Base-by-base conservation (phyloP, 2,797 vertebrate species). In the Lepidocolaptes lacrymiger region DNA sequence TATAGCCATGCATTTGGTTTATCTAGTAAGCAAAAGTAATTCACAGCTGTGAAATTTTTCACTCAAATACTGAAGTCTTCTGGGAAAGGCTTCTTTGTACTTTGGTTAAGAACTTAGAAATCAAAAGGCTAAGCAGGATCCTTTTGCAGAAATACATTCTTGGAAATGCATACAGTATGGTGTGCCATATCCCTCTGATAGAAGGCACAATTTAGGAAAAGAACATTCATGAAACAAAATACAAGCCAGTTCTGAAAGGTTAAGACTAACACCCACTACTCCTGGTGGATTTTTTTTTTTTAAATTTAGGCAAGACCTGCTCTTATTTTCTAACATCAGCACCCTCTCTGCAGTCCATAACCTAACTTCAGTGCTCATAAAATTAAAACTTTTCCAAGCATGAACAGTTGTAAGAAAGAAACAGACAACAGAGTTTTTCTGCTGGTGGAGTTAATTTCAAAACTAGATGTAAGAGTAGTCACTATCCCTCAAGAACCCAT, bases 1-100 rank as follows among this genome's bases (percentile, higher is more conserved):
- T 85, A 59, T 20, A 82, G 18, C 27, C 27, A 64, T 48, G 73
- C 32, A 91, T 96, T 93, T 96, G 69, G 93, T 85, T 95, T 94
- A 56, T 20, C 37, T 49, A 82, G 44, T 67, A 90, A 90, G 77
- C 43, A 84, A 95, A 88, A 48, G 43, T 86, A 92, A 74, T 69
- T 73, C 14, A 62, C 12, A 88, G 26, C 12, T 83, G 26, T 81
- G 32, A 64, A 32, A 46, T 48, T 62, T 69, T 73, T 51, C 30
- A 56, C 18, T 78, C 28, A 48, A 41, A 73, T 76, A 76, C 12
- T 56, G 24, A 93, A 88, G 32, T 43, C 54, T 89, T 82, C 59
- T 34, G 21, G 44, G 24, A 81, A 88, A 94, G 63, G 73, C 49
- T 89, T 85, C 51, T 85, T 81, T 26, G 4, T 49, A 28, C 93